Conservation (phyloP, 2,113 vertebrate genomes). For the Cariama cristata region DNA sequence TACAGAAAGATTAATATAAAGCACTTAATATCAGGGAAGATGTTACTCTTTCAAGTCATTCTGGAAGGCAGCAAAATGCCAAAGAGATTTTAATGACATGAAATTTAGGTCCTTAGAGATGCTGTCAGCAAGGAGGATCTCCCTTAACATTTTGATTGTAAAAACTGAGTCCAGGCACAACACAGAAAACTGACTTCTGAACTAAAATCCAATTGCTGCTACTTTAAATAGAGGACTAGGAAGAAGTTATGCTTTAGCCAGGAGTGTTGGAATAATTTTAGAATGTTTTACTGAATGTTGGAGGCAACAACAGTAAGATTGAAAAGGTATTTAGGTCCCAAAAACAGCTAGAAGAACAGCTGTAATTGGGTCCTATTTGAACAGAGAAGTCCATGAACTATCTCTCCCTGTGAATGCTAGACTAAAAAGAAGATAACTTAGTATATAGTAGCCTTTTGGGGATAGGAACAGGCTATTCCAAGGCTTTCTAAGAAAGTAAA, state of each 20-base stretch:
- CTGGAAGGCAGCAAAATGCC: neutral
- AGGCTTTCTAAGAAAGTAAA: neutral
- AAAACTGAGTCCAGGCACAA: neutral
- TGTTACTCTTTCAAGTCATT: accelerated
- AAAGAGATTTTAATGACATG: neutral
- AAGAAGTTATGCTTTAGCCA: neutral
- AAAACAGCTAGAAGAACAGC: neutral
- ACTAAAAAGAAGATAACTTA: neutral
- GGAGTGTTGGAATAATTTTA: neutral
- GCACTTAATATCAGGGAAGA: neutral
- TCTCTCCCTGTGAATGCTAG: neutral
- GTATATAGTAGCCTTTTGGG: neutral
- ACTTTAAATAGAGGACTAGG: neutral
- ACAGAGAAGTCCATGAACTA: too few relatives aligned
- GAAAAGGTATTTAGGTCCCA: neutral
- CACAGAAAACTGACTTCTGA: neutral
- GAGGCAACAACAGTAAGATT: neutral
- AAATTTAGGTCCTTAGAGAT: neutral
- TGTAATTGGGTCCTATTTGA: neutral
- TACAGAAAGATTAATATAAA: neutral
- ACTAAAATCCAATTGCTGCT: neutral
- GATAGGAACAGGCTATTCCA: neutral
- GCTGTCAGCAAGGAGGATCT: neutral
- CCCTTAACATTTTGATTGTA: neutral
- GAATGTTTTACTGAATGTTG: neutral